A percentile compares a stretch with the other conserved stretches of the same genome.
Evolutionary conservation across 2,888 invertebrate species (phyloP).

Genomic region (Euphydryas editha): DNA sequence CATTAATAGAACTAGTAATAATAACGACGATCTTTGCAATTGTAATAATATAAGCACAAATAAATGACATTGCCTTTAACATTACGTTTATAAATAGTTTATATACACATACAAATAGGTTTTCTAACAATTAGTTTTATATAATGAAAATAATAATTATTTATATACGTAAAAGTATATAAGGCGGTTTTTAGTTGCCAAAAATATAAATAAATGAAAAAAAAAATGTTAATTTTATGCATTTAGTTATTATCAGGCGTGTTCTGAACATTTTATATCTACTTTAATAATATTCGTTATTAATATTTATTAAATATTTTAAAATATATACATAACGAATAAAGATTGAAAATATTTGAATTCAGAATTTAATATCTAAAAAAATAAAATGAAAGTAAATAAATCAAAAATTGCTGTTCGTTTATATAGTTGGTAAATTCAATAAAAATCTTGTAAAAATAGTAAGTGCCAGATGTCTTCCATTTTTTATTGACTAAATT

Average conservation of each 20-base stretch:
- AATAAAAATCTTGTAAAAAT: not conserved
- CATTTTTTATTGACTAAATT: slow-evolving; percentile 5
- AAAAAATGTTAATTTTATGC: not conserved
- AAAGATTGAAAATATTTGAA: too few species aligned
- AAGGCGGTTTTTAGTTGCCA: not conserved
- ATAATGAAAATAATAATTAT: not conserved
- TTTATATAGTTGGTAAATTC: not conserved
- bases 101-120: not conserved
- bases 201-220: not conserved
- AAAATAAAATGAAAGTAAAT: too few species aligned
- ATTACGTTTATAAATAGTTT: not conserved
- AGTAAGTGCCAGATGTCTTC: slow-evolving; percentile 2
- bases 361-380: too few species aligned
- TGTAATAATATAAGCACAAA: slow-evolving; percentile 3
- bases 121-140: not conserved
- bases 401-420: not conserved
- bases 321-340: too few species aligned
- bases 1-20: not conserved
- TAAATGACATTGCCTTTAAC: slow-evolving; percentile 30
- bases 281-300: too few species aligned
- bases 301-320: too few species aligned
- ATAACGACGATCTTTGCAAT: not conserved
- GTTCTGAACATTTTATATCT: too few species aligned
- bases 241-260: too few species aligned
- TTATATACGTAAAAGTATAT: not conserved